phyloP scores from a whole-genome alignment of 2,888 invertebrate species.

The Limnephilus lunatus region DNA sequence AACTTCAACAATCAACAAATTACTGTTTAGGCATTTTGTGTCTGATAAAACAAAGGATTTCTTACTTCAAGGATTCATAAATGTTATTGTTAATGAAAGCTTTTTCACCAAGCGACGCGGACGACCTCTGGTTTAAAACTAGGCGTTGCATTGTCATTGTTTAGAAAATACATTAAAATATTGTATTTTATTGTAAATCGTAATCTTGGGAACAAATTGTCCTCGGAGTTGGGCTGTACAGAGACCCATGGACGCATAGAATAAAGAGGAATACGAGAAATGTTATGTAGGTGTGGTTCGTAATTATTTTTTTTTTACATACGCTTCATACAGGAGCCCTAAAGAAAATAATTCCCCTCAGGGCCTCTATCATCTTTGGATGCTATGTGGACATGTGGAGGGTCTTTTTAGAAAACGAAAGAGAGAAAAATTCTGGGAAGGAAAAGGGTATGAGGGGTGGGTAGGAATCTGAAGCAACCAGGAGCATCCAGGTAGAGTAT shows the following conservation, averaged over 20 bases:
- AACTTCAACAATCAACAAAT: neutral
- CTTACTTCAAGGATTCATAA: neutral
- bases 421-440: too few relatives aligned
- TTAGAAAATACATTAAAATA: neutral
- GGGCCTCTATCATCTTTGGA: too few relatives aligned
- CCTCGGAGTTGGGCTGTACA: neutral
- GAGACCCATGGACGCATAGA: neutral
- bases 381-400: too few relatives aligned
- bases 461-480: too few relatives aligned
- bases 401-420: too few relatives aligned
- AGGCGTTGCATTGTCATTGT: neutral
- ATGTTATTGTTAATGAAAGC: neutral
- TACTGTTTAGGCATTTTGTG: constrained; percentile 4
- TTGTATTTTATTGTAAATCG: neutral
- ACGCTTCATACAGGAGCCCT: too few relatives aligned
- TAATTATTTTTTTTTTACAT: too few relatives aligned
- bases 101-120: neutral
- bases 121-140: neutral
- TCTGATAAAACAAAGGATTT: constrained; percentile 17
- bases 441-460: too few relatives aligned
- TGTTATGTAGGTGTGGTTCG: too few relatives aligned
- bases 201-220: neutral
- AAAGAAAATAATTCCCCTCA: too few relatives aligned
- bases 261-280: too few relatives aligned
- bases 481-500: too few relatives aligned